Base-by-base conservation (phyloP, 2,113 vertebrate genomes). In the Xiphophorus maculatus region DNA sequence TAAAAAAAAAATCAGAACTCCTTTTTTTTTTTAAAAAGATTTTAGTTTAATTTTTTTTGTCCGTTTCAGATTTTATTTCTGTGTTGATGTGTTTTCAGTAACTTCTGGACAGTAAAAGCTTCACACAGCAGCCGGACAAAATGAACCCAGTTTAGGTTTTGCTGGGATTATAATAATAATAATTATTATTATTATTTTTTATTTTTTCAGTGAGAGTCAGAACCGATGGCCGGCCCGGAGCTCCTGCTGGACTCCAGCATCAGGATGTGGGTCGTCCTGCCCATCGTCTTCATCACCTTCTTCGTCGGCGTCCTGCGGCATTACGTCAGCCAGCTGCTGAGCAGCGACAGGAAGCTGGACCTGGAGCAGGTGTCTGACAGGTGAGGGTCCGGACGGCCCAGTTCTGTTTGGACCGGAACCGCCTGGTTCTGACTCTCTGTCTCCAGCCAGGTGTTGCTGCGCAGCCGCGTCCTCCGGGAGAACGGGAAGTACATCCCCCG, bases 261-360 rank as follows among this genome's bases (percentile, higher is more conserved):
- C 40, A 93, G 96, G 3, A 33, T 96, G 82, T 96, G 96, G 95
- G 95, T 96, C 4, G 93, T 96, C 5, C 84, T 96, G 65, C 95
- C 96, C 81, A 96, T 96, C 42, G 95, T 96, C 35, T 94, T 95
- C 71, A 95, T 96, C 87, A 96, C 95, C 6, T 94, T 96, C 84
- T 84, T 94, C 0, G 93, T 95, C 1, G 95, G 95, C 1, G 88
- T 96, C 79, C 85, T 95, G 51, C 94, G 95, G n/a, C 95, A 96
- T 88, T 95, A 96, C 15, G 88, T 96, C 15, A 94, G 94, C 27
- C 93, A 94, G 51, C 90, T 96, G 58, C 74, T 96, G 25, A 95
- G 95, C 79, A 94, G 90, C 5, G 94, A 96, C 63, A 95, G 94
- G 78, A 93, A 93, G 80, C 85, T 94, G 0, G 94, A 94, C 63